phyloP scores from a whole-genome alignment of 2,113 vertebrate genomes.

The Pyrgilauda ruficollis region DNA sequence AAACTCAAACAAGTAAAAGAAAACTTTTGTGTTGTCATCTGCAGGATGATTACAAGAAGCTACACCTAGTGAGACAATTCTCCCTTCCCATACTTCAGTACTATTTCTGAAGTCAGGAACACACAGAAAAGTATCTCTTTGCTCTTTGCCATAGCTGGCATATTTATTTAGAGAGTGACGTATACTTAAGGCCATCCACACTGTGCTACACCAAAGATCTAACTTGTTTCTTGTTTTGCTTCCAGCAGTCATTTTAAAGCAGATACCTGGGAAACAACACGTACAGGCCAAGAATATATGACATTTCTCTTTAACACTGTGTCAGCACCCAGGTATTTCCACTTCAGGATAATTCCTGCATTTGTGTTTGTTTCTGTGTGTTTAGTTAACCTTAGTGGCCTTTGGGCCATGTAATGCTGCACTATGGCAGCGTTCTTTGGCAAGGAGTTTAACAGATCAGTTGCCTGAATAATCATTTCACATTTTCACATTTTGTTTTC shows the following conservation, averaged over 20 bases:
- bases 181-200: not conserved
- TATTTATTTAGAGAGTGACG: not conserved
- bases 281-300: not conserved
- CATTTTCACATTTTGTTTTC: too few relatives aligned
- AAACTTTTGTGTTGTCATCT: not conserved
- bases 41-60: not conserved
- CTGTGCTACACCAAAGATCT: not conserved
- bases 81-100: not conserved
- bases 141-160: not conserved
- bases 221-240: not conserved
- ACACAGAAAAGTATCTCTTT: not conserved
- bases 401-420: not conserved
- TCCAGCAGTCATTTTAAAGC: not conserved
- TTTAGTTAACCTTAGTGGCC: not conserved
- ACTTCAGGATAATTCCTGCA: not conserved
- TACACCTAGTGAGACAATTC: not conserved
- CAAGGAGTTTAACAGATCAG: not conserved
- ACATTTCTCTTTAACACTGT: not conserved
- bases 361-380: not conserved
- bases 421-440: not conserved
- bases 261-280: not conserved
- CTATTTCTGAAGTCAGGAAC: not conserved
- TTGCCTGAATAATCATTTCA: not conserved
- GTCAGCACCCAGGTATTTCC: not conserved
- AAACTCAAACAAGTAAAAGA: not conserved